Evolutionary conservation across 2,113 vertebrate genomes (phyloP).

Genomic region (Delphinus delphis): DNA sequence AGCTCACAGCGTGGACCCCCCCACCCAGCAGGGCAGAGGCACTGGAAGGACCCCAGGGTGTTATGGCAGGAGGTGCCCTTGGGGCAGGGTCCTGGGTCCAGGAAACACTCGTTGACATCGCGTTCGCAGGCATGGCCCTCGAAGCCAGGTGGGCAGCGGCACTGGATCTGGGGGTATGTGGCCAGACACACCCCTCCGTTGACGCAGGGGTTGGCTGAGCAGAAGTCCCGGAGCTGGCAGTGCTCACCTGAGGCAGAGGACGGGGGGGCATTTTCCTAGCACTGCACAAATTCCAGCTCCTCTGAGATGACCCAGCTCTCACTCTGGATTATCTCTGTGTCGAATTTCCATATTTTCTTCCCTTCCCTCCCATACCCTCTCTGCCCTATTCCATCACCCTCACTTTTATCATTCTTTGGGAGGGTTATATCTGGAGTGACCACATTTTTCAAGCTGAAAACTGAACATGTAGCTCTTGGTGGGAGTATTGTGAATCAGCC

Average conservation of each 20-base stretch:
- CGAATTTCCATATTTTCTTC: neutral
- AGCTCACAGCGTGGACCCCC: conserved; percentile 68
- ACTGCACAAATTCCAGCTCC: fast-evolving
- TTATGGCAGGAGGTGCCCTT: conserved; percentile 75
- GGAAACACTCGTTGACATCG: conserved; percentile 79
- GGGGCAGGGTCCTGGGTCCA: conserved; percentile 65
- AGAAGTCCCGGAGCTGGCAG: conserved; percentile 79
- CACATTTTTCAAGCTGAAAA: neutral
- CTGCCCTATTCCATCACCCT: neutral
- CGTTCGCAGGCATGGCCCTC: conserved; percentile 77
- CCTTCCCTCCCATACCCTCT: neutral
- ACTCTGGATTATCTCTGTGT: neutral
- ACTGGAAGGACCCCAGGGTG: conserved; percentile 77
- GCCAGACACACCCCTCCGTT: conserved; percentile 78
- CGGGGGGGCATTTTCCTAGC: neutral
- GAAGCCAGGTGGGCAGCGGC: conserved; percentile 76
- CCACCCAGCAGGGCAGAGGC: conserved; percentile 66
- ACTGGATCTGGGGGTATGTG: conserved; percentile 79
- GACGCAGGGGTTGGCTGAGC: conserved; percentile 78
- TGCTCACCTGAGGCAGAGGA: conserved; percentile 69
- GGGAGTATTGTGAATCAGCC: fast-evolving
- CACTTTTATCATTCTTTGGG: too few species aligned
- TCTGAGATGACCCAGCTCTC: too few species aligned
- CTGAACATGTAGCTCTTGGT: neutral
- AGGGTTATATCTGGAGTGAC: neutral